Evolutionary conservation across 1,140 invertebrate genomes (phyloP).

Genomic region (Delia radicum): DNA sequence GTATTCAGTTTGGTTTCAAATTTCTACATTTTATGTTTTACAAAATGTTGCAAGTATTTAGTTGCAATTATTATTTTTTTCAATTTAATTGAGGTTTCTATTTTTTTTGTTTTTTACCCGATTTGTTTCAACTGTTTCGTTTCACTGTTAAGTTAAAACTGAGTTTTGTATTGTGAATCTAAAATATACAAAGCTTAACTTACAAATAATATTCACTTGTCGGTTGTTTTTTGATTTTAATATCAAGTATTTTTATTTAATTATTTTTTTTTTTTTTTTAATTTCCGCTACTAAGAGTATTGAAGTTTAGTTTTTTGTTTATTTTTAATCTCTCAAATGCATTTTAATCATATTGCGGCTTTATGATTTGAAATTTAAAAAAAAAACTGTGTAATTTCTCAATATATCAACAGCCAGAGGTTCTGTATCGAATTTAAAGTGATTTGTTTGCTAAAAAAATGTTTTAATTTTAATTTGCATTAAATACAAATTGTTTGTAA

Average conservation of each 20-base stretch:
- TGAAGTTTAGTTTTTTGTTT: not conserved
- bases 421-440: no score
- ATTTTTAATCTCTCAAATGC: not conserved
- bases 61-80: not conserved
- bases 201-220: not conserved
- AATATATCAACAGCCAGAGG: not conserved
- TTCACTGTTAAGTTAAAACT: not conserved
- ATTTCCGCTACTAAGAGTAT: not conserved
- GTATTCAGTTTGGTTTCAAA: not conserved
- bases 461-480: no score
- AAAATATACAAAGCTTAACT: not conserved
- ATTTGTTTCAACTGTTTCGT: not conserved
- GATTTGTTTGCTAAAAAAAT: no score
- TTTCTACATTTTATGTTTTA: not conserved
- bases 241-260: not conserved
- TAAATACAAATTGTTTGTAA: no score
- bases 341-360: no score
- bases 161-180: not conserved
- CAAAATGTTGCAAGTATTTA: not conserved
- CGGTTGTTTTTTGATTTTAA: not conserved
- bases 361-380: not conserved
- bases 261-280: not conserved
- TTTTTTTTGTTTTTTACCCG: not conserved
- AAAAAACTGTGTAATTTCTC: not conserved
- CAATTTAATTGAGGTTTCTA: not conserved